Base-by-base conservation (phyloP, 2,113 vertebrate species). In the Daphoenositta chrysoptera region DNA sequence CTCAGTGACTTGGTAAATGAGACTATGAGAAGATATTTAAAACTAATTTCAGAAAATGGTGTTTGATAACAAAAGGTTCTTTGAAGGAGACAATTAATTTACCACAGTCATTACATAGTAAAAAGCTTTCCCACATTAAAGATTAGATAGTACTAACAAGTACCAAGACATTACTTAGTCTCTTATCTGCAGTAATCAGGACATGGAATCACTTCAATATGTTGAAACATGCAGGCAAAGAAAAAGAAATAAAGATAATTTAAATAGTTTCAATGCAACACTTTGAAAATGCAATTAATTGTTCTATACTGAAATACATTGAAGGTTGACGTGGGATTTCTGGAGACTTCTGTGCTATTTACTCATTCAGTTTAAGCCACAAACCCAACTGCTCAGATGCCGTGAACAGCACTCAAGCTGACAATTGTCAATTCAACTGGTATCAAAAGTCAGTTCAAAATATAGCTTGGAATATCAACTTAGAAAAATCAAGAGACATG, bases 231-330 rank as follows among this genome's bases (percentile, higher is more conserved):
- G 50, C 42, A 54, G 18, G 21, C 27, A 47, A 79, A 94, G 30
- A 60, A 85, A 94, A 75, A 45, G 37, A 39, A 88, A 57, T 63
- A 65, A 72, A 89, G 42, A 45, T 78, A 39, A 83, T 15, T 68
- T 37, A 66, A 83, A 58, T 6, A 6, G 8, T 53, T 83, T 69
- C 90, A 93, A 80, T 17, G 13, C 10, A 83, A 73, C 13, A 17
- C 24, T 93, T 76, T 19, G 56, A 87, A 78, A 92, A 39, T 35
- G 7, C 27, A 87, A 71, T 78, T 89, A 82, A 69, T n/a, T 90
- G 26, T 28, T 72, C 20, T 64, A 9, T 16, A 79, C 1, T 68
- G 33, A 82, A 94, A 44, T 63, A 44, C 7, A 53, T 27, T 69
- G 60, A 80, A 85, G 4, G 7, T 10, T 45, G 24, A 65, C 45